Base-by-base conservation (phyloP, 1,140 invertebrate genomes). In the Ceratosolen solmsi region DNA sequence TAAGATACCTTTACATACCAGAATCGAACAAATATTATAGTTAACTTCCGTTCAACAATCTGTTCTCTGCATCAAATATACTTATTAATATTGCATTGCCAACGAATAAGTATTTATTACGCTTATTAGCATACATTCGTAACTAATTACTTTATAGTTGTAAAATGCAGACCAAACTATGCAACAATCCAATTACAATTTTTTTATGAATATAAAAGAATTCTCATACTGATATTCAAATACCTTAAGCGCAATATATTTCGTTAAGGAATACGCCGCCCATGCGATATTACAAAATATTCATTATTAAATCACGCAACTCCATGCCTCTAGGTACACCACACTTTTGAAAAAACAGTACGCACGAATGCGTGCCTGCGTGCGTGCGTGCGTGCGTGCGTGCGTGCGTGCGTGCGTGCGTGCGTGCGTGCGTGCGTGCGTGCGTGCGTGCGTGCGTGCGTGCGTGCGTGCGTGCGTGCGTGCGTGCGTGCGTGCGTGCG, bases 261-360 rank as follows among this genome's bases (percentile, higher is more conserved):
- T 51, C 46, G 30, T 36, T 36, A 27, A 54, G 54, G 30, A 68
- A 78, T 78, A 65, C 25, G n/a, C 60, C 63, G 13, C 30, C 70
- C 30, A 36, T 33, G 33, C 25, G n/a, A 20, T 36, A 65, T 80
- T 80, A 80, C 79, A 80, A 80, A 74, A 80, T 80, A 65, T 51
- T 80, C 56, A 17, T 68, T 54, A 74, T 54, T 80, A 80, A 80
- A 65, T 80, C 71, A 49, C 13, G 27, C 2, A 36, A 30, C 33
- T 13, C 0, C 17, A 75, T 58, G 38, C 27, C 5, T 30, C 17
- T 36, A 0, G 0, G 13, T 38, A 68, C 20, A 38, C 33, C 38
- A 8, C 17, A 38, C 1, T 17, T 63, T 63, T 33, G n/a, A n/a
- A n/a, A n/a, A n/a, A n/a, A n/a, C n/a, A n/a, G n/a, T n/a, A n/a